Evolutionary conservation across 2,888 invertebrate species (phyloP).

Genomic region (Apodemia mormo): DNA sequence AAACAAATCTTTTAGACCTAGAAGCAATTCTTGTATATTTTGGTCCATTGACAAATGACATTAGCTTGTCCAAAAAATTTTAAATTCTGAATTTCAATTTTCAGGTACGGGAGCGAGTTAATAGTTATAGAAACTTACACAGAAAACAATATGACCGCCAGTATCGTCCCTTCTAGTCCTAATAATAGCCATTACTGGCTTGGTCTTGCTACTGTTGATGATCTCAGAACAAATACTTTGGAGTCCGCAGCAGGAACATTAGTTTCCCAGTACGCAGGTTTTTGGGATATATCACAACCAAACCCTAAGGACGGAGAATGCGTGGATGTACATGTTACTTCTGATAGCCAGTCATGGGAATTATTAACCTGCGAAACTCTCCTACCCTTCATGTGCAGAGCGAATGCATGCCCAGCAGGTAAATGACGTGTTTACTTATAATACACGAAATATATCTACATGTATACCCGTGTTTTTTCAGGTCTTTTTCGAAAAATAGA

Average conservation of each 20-base stretch:
- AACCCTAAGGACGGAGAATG: conserved; percentile 94
- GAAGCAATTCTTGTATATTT: too few relatives aligned
- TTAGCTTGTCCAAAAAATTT: too few relatives aligned
- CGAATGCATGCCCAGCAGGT: conserved; percentile 94
- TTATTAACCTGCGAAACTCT: conserved; percentile 96
- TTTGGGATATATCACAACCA: conserved; percentile 96
- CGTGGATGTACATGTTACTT: conserved; percentile 88
- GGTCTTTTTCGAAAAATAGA: too few relatives aligned
- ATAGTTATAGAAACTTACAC: conserved; percentile 94
- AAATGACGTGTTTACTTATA: conserved; percentile 42
- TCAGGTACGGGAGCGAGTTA: conserved; percentile 96
- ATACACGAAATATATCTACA: background rate
- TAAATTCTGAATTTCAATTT: conserved; percentile 38
- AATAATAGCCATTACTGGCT: conserved; percentile 93
- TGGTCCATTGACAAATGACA: too few relatives aligned
- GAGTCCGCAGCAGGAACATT: conserved; percentile 95
- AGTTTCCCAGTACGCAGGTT: conserved; percentile 96
- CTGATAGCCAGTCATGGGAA: conserved; percentile 94
- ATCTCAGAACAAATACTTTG: conserved; percentile 95
- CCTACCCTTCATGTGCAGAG: conserved; percentile 96
- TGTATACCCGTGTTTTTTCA: too few relatives aligned
- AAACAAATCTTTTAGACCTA: too few relatives aligned
- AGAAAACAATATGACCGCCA: conserved; percentile 95
- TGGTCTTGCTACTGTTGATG: conserved; percentile 94
- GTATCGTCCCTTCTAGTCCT: conserved; percentile 86